Base-by-base conservation (phyloP, 2,888 invertebrate genomes). In the Chrysopilus asiliformis region DNA sequence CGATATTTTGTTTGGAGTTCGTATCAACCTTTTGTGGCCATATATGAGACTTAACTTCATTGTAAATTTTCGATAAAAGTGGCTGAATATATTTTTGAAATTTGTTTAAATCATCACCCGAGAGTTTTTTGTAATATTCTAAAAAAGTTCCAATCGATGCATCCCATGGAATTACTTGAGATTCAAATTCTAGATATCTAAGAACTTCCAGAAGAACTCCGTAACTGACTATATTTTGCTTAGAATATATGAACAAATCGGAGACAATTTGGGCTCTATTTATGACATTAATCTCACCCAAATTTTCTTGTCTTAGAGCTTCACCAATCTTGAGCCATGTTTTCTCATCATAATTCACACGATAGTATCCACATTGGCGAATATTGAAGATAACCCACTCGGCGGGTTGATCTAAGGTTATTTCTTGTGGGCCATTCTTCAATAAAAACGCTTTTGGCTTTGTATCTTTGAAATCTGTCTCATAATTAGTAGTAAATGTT, bases 201-300 rank as follows among this genome's bases (percentile, higher is more conserved):
- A 79, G 65, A 16, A 83, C 66, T 12, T 69, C 64, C 28, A 90
- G 67, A 0, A 79, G 74, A n/a, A 68, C 57, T 0, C 58, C 55
- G 51, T 83, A 82, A 1, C 57, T 49, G 41, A 80, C 60, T 15
- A 70, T 48, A 3, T 72, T 72, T n/a, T 74, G 70, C 31, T 78
- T 69, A 12, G 82, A 84, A 38, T 80, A 67, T 57, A 76, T 76
- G 47, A 82, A 67, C 2, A 79, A 68, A 57, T 93, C 93, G 49
- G 90, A 81, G 9, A 91, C 71, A 17, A 79, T 67, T 62, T 87
- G 84, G 4, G 83, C 85, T 47, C 79, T 68, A 56, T 83, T 83
- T 10, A 75, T 57, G 28, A 71, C 70, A 44, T 77, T 68, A 34
- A 85, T 77, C 1, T 38, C 53, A 1, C 45, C 41, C 20, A 68